Percentiles rank a stretch among this genome's conserved stretches.
Conservation (phyloP, 2,888 invertebrate species). For the Drosophila testacea region DNA sequence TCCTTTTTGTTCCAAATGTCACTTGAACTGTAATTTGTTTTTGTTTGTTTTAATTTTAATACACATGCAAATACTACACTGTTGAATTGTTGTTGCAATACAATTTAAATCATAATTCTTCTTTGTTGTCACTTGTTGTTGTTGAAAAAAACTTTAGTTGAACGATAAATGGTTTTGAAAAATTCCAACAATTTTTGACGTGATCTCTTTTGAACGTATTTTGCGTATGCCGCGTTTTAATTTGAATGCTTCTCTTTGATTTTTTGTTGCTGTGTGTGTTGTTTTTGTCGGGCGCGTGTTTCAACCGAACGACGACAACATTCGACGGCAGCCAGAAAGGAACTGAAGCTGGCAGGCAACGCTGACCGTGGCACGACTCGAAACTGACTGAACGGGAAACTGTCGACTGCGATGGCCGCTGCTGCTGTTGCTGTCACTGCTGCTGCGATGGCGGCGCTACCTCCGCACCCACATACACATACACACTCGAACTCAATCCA, state of each 20-base stretch:
- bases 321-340: slow-evolving; percentile 85
- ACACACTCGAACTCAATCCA: slow-evolving; percentile 2
- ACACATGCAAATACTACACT: slow-evolving; percentile 52
- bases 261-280: slow-evolving; percentile 48
- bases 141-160: slow-evolving; percentile 23
- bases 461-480: slow-evolving; percentile 62
- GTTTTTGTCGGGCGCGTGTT: slow-evolving; percentile 54
- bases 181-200: slow-evolving; percentile 46
- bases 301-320: slow-evolving; percentile 84
- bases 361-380: slow-evolving; percentile 81
- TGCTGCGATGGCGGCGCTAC: slow-evolving; percentile 54
- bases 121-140: slow-evolving; percentile 37
- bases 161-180: slow-evolving; percentile 18
- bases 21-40: slow-evolving; percentile 28
- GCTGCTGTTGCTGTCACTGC: slow-evolving; percentile 34
- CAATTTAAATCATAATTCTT: slow-evolving; percentile 15
- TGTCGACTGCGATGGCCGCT: slow-evolving; percentile 59
- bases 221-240: slow-evolving; percentile 45
- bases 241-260: slow-evolving; percentile 38
- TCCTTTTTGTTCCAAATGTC: slow-evolving; percentile 45
- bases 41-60: slow-evolving; percentile 36
- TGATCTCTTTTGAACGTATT: slow-evolving; percentile 34
- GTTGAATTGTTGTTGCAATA: slow-evolving; percentile 42
- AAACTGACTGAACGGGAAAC: slow-evolving; percentile 81
- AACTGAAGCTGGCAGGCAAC: slow-evolving; percentile 83